A percentile compares a stretch with the other conserved stretches of the same genome.
Evolutionary conservation across 2,888 invertebrate genomes (phyloP).

Genomic region (Microchrysa polita): DNA sequence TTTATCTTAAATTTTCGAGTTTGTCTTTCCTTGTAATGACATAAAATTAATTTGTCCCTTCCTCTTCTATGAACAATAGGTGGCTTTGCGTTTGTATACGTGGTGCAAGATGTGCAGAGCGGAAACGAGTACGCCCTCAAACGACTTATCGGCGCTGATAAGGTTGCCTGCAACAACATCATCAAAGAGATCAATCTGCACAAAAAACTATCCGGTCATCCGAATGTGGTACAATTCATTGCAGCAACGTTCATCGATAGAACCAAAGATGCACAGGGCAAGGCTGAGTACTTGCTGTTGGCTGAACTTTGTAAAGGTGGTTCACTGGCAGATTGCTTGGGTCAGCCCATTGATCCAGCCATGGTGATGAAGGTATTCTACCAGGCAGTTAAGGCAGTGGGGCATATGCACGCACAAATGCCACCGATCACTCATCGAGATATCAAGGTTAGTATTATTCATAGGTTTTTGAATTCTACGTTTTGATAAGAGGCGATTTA

Average conservation of each 20-base stretch:
- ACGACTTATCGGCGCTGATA: conserved; percentile 84
- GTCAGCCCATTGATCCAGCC: conserved; percentile 62
- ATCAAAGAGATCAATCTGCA: conserved; percentile 84
- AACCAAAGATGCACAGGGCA: conserved; percentile 79
- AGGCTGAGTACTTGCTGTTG: conserved; percentile 89
- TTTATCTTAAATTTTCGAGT: too few relatives aligned
- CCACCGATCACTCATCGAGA: conserved; percentile 96
- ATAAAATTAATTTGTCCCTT: too few relatives aligned
- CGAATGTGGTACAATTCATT: conserved; percentile 90
- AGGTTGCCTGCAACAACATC: conserved; percentile 80
- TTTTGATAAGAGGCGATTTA: too few relatives aligned
- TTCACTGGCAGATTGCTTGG: conserved; percentile 61
- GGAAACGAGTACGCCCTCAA: conserved; percentile 94
- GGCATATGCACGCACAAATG: conserved; percentile 90
- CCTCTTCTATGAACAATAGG: conserved; percentile 68
- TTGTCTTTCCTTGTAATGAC: too few relatives aligned
- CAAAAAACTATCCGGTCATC: conserved; percentile 91
- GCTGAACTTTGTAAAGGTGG: conserved; percentile 92
- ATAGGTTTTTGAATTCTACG: too few relatives aligned
- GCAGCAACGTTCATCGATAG: conserved; percentile 85
- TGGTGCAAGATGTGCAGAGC: conserved; percentile 86
- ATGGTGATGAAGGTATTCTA: conserved; percentile 87
- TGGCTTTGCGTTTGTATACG: conserved; percentile 95
- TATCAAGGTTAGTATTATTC: conserved; percentile 84
- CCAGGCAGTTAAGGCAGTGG: conserved; percentile 88